phyloP scores from a whole-genome alignment of 2,888 invertebrate species.

The Lochmaea crataegi region DNA sequence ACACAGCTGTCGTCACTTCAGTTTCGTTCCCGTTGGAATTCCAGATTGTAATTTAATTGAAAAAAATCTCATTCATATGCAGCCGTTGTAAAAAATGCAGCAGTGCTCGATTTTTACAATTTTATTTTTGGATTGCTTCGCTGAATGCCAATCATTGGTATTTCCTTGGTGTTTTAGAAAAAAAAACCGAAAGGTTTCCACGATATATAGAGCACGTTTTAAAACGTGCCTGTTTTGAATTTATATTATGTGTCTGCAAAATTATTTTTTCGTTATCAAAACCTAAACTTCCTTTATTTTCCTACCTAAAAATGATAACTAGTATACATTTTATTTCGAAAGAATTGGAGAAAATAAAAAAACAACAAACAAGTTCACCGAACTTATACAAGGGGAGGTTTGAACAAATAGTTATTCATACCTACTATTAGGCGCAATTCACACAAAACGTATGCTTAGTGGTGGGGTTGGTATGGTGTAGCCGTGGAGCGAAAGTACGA shows the following conservation, averaged over 20 bases:
- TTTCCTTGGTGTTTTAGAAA: slow-evolving; percentile 43
- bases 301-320: background rate
- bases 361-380: too few relatives aligned
- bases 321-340: background rate
- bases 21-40: slow-evolving; percentile 53
- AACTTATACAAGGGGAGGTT: too few relatives aligned
- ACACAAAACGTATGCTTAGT: too few relatives aligned
- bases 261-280: slow-evolving; percentile 12
- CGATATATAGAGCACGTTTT: slow-evolving; percentile 42
- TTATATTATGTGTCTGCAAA: slow-evolving; percentile 36
- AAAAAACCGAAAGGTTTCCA: slow-evolving; percentile 33
- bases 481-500: too few relatives aligned
- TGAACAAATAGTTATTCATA: too few relatives aligned
- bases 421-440: too few relatives aligned
- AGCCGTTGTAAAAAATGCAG: slow-evolving; percentile 65
- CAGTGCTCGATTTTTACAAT: slow-evolving; percentile 59
- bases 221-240: slow-evolving; percentile 37
- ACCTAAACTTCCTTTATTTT: background rate
- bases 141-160: slow-evolving; percentile 62
- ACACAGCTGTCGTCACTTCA: slow-evolving; percentile 58
- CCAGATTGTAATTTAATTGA: slow-evolving; percentile 66
- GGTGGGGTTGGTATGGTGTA: too few relatives aligned
- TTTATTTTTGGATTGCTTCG: slow-evolving; percentile 60
- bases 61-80: slow-evolving; percentile 67
- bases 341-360: background rate